A percentile compares a stretch with the other conserved stretches of the same genome.
Evolutionary conservation across 2,113 vertebrate genomes (phyloP).

Genomic region (Sinocyclocheilus rhinocerous): DNA sequence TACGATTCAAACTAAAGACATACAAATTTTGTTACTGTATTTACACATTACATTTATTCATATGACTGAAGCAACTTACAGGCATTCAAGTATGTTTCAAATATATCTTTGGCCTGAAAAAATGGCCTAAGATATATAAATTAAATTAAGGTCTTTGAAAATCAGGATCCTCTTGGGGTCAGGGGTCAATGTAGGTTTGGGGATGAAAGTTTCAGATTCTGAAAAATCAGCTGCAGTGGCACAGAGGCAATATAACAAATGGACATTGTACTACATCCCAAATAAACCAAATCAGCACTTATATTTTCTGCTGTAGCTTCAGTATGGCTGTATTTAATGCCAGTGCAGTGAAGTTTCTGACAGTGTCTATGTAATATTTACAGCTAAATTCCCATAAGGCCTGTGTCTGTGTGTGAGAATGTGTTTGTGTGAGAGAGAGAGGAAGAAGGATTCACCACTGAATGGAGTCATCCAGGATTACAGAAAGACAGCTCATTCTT

Average conservation of each 20-base stretch:
- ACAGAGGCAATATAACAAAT: not conserved
- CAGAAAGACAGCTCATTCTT: constrained; percentile 29
- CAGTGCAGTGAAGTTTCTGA: constrained; percentile 4
- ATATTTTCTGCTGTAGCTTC: not conserved
- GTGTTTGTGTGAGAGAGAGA: not conserved
- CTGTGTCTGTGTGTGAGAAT: constrained; percentile 27
- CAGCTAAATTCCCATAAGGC: not conserved
- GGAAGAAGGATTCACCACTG: constrained; percentile 45
- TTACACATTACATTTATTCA: too few species aligned
- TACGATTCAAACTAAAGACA: too few species aligned
- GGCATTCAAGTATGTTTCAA: too few species aligned
- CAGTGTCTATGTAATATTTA: constrained; percentile 13
- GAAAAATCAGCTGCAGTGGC: not conserved
- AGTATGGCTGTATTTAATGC: not conserved
- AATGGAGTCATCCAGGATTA: constrained; percentile 44
- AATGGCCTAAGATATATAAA: too few species aligned
- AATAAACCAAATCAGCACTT: not conserved
- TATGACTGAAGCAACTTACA: too few species aligned
- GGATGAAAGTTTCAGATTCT: not conserved
- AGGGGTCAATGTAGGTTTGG: too few species aligned
- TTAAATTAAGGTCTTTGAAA: too few species aligned
- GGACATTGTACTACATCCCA: not conserved
- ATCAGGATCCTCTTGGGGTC: too few species aligned
- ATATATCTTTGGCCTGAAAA: too few species aligned
- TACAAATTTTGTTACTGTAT: too few species aligned